A percentile compares a stretch with the other conserved stretches of the same genome.
phyloP scores from a whole-genome alignment of 2,113 vertebrate genomes.

The Pagrus major region DNA sequence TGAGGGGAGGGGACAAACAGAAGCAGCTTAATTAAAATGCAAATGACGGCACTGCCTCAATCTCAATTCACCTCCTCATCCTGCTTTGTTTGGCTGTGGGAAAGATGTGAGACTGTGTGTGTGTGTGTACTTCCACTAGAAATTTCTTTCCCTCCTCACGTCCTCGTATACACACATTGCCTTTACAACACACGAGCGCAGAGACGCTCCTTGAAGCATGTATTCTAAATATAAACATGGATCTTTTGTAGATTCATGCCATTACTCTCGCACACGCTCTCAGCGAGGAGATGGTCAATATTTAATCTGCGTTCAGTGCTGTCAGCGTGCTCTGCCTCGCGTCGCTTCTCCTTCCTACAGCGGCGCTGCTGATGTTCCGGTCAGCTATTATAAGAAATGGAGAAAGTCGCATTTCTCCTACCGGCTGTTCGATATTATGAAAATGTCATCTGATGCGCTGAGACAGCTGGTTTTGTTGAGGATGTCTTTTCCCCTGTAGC shows the following conservation, averaged over 20 bases:
- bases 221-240: slow-evolving; percentile 73
- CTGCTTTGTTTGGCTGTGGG: slow-evolving; percentile 67
- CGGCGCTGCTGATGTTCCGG: slow-evolving; percentile 32
- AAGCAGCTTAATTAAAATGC: slow-evolving; percentile 83
- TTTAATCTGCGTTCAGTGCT: slow-evolving; percentile 67
- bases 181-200: slow-evolving; percentile 1
- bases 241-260: slow-evolving; percentile 58
- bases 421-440: slow-evolving; percentile 49
- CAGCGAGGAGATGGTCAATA: slow-evolving; percentile 76
- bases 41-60: slow-evolving; percentile 67
- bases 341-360: slow-evolving; percentile 14
- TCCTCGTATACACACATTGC: not conserved
- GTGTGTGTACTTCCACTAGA: slow-evolving; percentile 1
- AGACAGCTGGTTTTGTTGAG: slow-evolving; percentile 72
- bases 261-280: slow-evolving; percentile 51
- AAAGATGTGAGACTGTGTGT: slow-evolving; percentile 28
- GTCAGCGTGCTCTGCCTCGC: slow-evolving; percentile 29
- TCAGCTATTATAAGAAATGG: slow-evolving; percentile 67
- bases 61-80: slow-evolving; percentile 39
- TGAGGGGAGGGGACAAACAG: slow-evolving; percentile 55
- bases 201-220: slow-evolving; percentile 47
- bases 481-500: slow-evolving; percentile 24
- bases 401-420: slow-evolving; percentile 60
- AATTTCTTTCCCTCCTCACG: not conserved
- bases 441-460: slow-evolving; percentile 76